phyloP scores from a whole-genome alignment of 2,113 vertebrate species.

The Heloderma charlesbogerti region DNA sequence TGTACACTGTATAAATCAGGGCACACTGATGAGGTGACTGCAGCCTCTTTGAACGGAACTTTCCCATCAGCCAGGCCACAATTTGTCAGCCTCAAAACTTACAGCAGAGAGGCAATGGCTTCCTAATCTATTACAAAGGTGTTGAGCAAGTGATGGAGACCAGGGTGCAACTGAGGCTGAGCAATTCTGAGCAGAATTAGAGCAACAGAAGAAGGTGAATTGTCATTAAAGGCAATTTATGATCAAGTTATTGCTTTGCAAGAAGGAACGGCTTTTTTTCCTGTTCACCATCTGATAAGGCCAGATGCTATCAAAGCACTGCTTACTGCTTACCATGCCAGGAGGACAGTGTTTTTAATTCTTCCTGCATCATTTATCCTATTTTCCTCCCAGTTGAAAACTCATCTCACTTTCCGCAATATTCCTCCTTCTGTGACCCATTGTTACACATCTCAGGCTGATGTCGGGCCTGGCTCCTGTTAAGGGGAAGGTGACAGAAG shows the following conservation, averaged over 20 bases:
- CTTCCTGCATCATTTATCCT: neutral
- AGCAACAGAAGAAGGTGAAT: too few relatives aligned
- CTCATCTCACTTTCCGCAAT: neutral
- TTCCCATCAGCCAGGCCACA: neutral
- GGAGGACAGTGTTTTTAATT: neutral
- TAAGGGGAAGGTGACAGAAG: neutral
- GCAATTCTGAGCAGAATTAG: too few relatives aligned
- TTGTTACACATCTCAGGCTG: neutral
- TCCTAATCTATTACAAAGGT: too few relatives aligned
- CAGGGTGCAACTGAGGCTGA: too few relatives aligned
- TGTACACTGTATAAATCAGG: slow-evolving; percentile 32
- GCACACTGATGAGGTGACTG: slow-evolving; percentile 1
- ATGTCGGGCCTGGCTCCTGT: neutral
- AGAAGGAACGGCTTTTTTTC: too few relatives aligned
- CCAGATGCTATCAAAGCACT: neutral
- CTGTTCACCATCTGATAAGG: too few relatives aligned
- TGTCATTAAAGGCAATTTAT: too few relatives aligned
- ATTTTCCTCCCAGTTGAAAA: neutral
- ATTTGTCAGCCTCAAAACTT: slow-evolving; percentile 23
- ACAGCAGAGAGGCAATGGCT: neutral
- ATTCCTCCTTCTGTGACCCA: neutral
- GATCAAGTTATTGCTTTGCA: too few relatives aligned
- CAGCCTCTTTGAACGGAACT: neutral
- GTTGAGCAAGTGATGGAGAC: too few relatives aligned
- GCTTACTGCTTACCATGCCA: neutral